phyloP scores from a whole-genome alignment of 1,140 invertebrate species.

The Zaprionus ghesquierei region DNA sequence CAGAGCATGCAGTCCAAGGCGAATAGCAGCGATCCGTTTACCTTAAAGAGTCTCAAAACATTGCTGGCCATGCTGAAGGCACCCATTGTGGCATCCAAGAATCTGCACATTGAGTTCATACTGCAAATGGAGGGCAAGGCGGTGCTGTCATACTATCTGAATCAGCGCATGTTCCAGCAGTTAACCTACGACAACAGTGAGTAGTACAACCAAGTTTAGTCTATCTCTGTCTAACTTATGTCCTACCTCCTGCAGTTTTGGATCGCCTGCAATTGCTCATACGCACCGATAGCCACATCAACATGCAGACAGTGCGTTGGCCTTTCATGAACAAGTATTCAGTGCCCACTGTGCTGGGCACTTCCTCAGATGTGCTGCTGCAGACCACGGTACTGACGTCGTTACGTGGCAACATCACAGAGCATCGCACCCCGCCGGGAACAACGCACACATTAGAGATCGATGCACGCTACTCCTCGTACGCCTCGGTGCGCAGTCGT shows the following conservation, averaged over 20 bases:
- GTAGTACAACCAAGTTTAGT: constrained; percentile 21
- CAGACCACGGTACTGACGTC: constrained; percentile 84
- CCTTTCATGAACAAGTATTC: constrained; percentile 83
- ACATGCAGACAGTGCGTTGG: constrained; percentile 79
- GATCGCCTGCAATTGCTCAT: constrained; percentile 63
- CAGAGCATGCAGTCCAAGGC: constrained; percentile 69
- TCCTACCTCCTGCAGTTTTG: constrained; percentile 41
- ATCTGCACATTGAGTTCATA: constrained; percentile 85
- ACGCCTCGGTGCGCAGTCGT: constrained; percentile 84
- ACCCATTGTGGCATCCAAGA: constrained; percentile 81
- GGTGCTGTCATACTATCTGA: constrained; percentile 85
- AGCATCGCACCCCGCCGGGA: constrained; percentile 62
- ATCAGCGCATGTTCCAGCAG: constrained; percentile 84
- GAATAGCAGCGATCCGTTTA: constrained; percentile 81
- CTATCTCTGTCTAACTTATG: background rate
- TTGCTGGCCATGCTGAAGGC: constrained; percentile 84
- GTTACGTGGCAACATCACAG: constrained; percentile 85
- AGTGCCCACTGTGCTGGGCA: constrained; percentile 84
- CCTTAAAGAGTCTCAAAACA: constrained; percentile 83
- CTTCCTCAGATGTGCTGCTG: constrained; percentile 83
- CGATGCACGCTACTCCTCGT: constrained; percentile 85
- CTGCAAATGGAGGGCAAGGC: constrained; percentile 85
- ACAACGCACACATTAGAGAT: constrained; percentile 84
- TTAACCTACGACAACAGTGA: constrained; percentile 80
- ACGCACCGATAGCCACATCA: constrained; percentile 75